Conservation (phyloP, 2,113 vertebrate species). For the Trogon surrucura region DNA sequence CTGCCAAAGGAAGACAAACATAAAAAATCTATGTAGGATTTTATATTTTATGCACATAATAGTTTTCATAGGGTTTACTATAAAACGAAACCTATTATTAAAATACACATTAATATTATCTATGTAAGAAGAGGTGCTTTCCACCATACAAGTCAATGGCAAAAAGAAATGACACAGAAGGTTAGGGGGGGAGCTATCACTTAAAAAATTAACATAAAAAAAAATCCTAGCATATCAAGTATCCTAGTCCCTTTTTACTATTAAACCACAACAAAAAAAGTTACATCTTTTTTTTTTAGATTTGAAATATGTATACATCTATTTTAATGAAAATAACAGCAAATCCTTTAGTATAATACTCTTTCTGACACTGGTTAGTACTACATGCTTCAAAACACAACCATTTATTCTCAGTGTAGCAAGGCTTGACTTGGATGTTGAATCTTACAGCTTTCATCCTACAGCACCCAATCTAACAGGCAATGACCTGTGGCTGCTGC, state of each 20-base stretch:
- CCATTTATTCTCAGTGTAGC: not conserved
- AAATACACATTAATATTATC: not conserved
- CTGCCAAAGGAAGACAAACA: constrained; percentile 72
- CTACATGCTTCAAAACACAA: not conserved
- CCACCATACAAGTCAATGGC: not conserved
- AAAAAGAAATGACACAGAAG: not conserved
- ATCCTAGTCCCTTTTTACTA: not conserved
- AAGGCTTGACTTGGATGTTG: not conserved
- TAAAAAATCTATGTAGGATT: not conserved
- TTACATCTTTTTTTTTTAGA: not conserved
- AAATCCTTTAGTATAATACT: not conserved
- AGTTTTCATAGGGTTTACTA: not conserved
- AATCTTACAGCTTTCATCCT: not conserved
- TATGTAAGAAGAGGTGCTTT: not conserved
- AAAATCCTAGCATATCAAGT: not conserved
- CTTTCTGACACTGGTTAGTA: not conserved
- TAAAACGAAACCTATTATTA: not conserved
- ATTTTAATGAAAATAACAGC: not conserved
- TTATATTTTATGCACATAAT: not conserved
- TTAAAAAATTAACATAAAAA: not conserved
- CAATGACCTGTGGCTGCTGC: not conserved
- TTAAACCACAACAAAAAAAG: not conserved
- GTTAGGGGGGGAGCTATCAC: too few species aligned
- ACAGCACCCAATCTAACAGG: not conserved
- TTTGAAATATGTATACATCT: not conserved